Evolutionary conservation across 2,113 vertebrate species (phyloP).

Genomic region (Actinemys pallida): DNA sequence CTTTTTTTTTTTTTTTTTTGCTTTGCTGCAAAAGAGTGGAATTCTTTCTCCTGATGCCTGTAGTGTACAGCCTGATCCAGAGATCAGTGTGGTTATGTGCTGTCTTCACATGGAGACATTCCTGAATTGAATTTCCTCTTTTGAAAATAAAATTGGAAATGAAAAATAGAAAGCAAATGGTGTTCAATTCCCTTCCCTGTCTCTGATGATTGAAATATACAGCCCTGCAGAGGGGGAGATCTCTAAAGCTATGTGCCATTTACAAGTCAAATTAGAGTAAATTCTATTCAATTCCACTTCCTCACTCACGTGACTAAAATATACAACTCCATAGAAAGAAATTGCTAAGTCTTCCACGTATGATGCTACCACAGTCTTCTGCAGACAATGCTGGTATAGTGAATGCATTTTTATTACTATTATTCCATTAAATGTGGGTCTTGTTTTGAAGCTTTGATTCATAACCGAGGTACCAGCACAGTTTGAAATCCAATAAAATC

Average conservation of each 20-base stretch:
- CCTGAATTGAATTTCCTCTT: neutral
- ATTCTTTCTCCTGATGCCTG: neutral
- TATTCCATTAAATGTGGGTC: neutral
- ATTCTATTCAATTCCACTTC: neutral
- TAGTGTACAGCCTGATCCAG: neutral
- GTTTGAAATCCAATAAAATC: neutral
- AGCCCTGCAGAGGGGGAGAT: neutral
- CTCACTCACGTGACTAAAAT: constrained; percentile 21
- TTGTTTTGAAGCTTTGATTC: neutral
- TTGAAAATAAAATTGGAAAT: neutral
- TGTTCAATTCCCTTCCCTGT: neutral
- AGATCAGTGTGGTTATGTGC: neutral
- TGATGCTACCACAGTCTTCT: neutral
- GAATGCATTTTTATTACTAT: neutral
- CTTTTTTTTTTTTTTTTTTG: neutral
- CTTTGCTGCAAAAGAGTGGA: neutral
- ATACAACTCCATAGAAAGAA: constrained; percentile 1
- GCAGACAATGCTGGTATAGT: neutral
- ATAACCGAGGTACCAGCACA: neutral
- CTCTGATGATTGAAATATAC: neutral
- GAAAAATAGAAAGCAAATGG: neutral
- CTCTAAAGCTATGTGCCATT: neutral
- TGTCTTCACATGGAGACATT: neutral
- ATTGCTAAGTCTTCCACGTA: neutral
- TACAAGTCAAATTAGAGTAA: constrained; percentile 39